Conservation (phyloP, 92 coral and sea anemone genomes). For the Epizoanthus rinbou region DNA sequence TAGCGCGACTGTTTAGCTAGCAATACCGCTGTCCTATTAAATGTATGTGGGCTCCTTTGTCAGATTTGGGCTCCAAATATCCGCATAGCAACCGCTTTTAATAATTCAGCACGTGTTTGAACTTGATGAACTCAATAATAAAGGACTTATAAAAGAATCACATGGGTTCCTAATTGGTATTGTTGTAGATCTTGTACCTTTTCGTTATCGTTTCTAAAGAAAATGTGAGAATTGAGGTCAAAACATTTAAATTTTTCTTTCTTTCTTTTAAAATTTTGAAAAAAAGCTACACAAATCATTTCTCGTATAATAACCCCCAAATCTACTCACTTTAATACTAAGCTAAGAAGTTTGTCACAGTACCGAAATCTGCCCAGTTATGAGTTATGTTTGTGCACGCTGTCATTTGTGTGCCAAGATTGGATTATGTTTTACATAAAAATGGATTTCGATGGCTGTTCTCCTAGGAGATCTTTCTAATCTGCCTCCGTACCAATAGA, state of each 20-base stretch:
- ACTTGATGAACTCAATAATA: slow-evolving; percentile 14
- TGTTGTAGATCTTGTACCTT: background rate
- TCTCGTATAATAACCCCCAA: background rate
- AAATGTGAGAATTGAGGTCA: background rate
- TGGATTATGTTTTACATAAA: slow-evolving; percentile 34
- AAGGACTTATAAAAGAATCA: slow-evolving; percentile 28
- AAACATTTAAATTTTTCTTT: background rate
- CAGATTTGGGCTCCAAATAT: background rate
- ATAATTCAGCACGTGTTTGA: slow-evolving; percentile 41
- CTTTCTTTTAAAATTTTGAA: background rate
- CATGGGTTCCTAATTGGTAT: slow-evolving; percentile 25
- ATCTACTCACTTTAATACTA: background rate
- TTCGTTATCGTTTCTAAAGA: slow-evolving; percentile 14
- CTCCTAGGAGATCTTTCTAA: background rate
- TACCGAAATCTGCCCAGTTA: slow-evolving; percentile 23
- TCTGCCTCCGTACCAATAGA: background rate
- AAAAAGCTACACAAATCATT: background rate
- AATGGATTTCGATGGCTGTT: slow-evolving; percentile 15
- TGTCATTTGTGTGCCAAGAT: slow-evolving; percentile 13
- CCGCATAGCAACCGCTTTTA: slow-evolving; percentile 35
- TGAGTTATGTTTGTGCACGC: slow-evolving; percentile 39
- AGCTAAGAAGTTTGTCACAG: background rate
- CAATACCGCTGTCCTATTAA: slow-evolving; percentile 22
- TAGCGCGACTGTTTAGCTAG: slow-evolving; percentile 7
- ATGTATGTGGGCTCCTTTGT: background rate